phyloP scores from a whole-genome alignment of 2,797 vertebrate species.

The Neosilurus hyrtlii region DNA sequence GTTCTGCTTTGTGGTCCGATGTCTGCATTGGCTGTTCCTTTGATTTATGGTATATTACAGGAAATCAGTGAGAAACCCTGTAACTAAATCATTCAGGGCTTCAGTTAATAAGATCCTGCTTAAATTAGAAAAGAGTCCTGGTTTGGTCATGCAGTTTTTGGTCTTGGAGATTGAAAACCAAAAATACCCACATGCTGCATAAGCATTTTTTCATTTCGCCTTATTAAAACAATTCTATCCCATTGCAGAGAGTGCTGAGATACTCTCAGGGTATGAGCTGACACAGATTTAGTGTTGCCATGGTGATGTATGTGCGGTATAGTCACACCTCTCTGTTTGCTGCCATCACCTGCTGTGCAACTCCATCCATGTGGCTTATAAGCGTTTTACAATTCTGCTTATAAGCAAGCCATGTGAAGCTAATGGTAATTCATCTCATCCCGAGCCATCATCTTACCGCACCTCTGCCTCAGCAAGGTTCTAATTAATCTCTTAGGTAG shows the following conservation, averaged over 20 bases:
- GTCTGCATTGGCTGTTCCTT: neutral
- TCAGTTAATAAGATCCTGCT: neutral
- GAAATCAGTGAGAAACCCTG: neutral
- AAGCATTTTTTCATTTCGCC: neutral
- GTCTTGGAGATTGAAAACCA: neutral
- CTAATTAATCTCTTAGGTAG: constrained; percentile 52
- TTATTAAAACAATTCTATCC: constrained; percentile 1
- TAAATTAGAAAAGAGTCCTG: neutral
- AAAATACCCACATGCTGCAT: neutral
- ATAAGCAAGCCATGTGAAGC: constrained; percentile 21
- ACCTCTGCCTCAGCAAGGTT: constrained; percentile 31
- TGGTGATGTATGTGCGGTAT: constrained; percentile 20
- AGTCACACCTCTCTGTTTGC: constrained; percentile 8
- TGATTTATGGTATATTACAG: neutral
- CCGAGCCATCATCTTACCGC: constrained; percentile 20
- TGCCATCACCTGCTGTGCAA: neutral
- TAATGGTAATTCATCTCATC: constrained; percentile 41
- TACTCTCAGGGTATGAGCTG: neutral
- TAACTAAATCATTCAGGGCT: neutral
- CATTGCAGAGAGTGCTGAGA: neutral
- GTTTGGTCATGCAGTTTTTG: neutral
- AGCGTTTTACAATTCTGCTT: constrained; percentile 13
- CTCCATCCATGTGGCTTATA: neutral
- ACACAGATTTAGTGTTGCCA: constrained; percentile 36
- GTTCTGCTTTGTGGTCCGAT: neutral